phyloP scores from a whole-genome alignment of 2,113 vertebrate genomes.

The Colossoma macropomum region DNA sequence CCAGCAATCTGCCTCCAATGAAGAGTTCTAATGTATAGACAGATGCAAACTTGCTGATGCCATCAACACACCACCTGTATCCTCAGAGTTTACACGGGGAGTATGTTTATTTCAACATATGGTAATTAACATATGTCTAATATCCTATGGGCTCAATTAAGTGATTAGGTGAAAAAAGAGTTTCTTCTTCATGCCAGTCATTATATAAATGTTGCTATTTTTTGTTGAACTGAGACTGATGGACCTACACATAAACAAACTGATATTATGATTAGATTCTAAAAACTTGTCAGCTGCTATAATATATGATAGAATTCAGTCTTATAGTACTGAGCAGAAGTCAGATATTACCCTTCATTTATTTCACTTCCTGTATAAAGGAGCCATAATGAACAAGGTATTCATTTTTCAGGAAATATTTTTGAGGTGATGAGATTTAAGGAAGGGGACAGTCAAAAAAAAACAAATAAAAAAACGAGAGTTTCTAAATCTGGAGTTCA shows the following conservation, averaged over 20 bases:
- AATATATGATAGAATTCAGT: background rate
- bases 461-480: too few species aligned
- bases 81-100: slow-evolving; percentile 10
- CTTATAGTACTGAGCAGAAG: too few species aligned
- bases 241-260: background rate
- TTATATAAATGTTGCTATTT: background rate
- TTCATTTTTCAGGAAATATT: too few species aligned
- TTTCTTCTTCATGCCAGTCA: background rate
- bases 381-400: too few species aligned
- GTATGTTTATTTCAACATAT: slow-evolving; percentile 7
- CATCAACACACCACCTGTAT: slow-evolving; percentile 46
- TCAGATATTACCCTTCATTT: background rate
- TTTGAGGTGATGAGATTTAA: too few species aligned
- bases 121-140: slow-evolving; percentile 27
- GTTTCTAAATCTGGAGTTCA: too few species aligned
- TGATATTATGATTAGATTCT: background rate
- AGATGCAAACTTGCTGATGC: slow-evolving; percentile 64
- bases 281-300: background rate
- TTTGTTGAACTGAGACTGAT: background rate
- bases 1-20: slow-evolving; percentile 60
- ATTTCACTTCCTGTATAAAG: too few species aligned
- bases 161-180: background rate
- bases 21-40: slow-evolving; percentile 54
- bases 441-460: too few species aligned
- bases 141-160: background rate